Evolutionary conservation across 2,888 invertebrate species (phyloP), one percentile per base, ranked within the genome.

Genomic region (Papilio protenor): DNA sequence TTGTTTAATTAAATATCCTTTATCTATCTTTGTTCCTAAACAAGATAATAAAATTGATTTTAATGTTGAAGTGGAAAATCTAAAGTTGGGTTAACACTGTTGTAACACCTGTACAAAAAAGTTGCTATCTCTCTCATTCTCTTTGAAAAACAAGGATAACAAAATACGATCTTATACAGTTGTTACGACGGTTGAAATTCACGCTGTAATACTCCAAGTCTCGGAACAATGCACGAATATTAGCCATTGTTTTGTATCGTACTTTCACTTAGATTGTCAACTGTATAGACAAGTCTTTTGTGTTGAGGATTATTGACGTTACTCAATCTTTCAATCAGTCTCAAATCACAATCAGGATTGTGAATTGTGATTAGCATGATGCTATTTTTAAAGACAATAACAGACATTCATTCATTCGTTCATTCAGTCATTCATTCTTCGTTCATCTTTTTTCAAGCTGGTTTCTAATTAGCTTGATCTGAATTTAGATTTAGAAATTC

Each of bases 281-380:
- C 66, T 45, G 45, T 45, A 69, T 21, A 66, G 40, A 45, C 66
- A 45, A 69, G 40, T 69, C 66, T 69, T 69, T 69, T 69, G 66
- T 69, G n/a, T n/a, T 59, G 45, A 69, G 27, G 66, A n/a, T 40
- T 45, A 21, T 45, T n/a, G 49, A 47, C 33, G 11, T 61, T 66
- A 49, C 33, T 74, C 49, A 23, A 74, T 49, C 64, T 74, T 49
- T 49, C 64, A 66, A 74, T 74, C 49, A 11, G 74, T 64, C 40
- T 61, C 61, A 61, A 61, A 61, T 21, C 47, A 16, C 61, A 75
- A 69, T 69, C 33, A 40, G 40, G 33, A 66, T 75, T 66, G 64
- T 55, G 75, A 69, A 69, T 75, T 69, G 66, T 75, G 75, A 75
- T 75, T 55, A 69, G 69, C 55, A 40, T 69, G 33, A 55, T 33